phyloP scores from a whole-genome alignment of 2,113 vertebrate species.

The Centrocercus urophasianus region DNA sequence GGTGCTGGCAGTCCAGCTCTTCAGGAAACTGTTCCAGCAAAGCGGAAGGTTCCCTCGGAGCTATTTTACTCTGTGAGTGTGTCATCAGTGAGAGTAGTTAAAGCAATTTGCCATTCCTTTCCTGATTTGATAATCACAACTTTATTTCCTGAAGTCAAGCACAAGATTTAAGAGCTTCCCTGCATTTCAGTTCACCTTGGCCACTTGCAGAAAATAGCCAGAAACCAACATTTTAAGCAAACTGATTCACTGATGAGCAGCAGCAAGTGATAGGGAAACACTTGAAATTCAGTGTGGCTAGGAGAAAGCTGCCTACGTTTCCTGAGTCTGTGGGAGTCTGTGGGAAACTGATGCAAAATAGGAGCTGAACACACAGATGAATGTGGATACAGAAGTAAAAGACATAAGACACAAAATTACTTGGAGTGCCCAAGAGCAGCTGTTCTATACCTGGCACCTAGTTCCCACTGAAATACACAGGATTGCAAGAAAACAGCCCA shows the following conservation, averaged over 20 bases:
- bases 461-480: neutral
- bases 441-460: neutral
- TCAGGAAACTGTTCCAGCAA: neutral
- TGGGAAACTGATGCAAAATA: neutral
- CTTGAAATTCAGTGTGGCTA: slow-evolving; percentile 35
- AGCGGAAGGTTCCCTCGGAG: neutral
- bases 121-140: neutral
- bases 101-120: neutral
- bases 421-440: accelerated
- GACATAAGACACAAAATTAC: neutral
- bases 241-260: slow-evolving; percentile 3
- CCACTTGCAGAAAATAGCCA: neutral
- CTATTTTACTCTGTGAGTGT: neutral
- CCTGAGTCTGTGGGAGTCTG: neutral
- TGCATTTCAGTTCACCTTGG: neutral
- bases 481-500: neutral
- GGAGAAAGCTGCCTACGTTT: slow-evolving; percentile 28
- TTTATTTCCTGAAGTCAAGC: slow-evolving; percentile 18
- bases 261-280: neutral
- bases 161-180: neutral
- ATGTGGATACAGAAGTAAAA: neutral
- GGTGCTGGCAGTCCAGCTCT: neutral
- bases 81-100: neutral
- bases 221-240: neutral
- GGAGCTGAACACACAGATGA: neutral